phyloP scores from a whole-genome alignment of 2,888 invertebrate genomes.

The Lithosia quadra region DNA sequence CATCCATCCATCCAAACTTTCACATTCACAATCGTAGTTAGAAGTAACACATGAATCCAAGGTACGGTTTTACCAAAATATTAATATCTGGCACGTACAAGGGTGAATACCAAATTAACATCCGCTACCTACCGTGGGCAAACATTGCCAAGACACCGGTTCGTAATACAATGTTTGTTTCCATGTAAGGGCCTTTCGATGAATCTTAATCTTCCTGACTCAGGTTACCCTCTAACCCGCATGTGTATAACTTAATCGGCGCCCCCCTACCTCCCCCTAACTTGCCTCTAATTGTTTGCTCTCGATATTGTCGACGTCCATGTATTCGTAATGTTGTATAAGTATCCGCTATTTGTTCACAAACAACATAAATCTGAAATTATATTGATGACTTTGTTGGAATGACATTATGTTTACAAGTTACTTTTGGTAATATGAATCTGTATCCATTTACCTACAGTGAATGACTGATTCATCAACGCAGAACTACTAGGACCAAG shows the following conservation, averaged over 20 bases:
- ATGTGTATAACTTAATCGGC: slow-evolving; percentile 86
- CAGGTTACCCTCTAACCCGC: slow-evolving; percentile 84
- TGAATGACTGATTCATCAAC: too few relatives aligned
- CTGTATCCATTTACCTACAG: too few relatives aligned
- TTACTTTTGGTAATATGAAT: too few relatives aligned
- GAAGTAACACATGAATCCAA: slow-evolving; percentile 17
- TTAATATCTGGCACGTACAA: slow-evolving; percentile 78
- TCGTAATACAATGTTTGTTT: slow-evolving; percentile 84
- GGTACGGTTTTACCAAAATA: slow-evolving; percentile 69
- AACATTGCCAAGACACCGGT: slow-evolving; percentile 83
- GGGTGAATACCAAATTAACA: slow-evolving; percentile 87
- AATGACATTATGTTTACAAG: not conserved
- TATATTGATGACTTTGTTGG: slow-evolving; percentile 11
- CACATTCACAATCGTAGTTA: not conserved
- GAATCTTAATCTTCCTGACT: slow-evolving; percentile 85
- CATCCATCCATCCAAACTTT: not conserved
- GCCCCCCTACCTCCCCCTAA: slow-evolving; percentile 72
- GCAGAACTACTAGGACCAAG: too few relatives aligned
- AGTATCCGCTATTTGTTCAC: slow-evolving; percentile 50
- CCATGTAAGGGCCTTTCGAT: slow-evolving; percentile 83
- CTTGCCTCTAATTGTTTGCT: slow-evolving; percentile 86
- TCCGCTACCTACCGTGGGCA: slow-evolving; percentile 84
- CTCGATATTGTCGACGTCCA: slow-evolving; percentile 83
- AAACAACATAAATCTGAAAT: slow-evolving; percentile 51
- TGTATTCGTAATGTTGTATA: slow-evolving; percentile 68